These are phyloP conservation scores for Dinomys branickii DNA, from an alignment of 2,113 vertebrate species.

Conservation along the genomic window DNA sequence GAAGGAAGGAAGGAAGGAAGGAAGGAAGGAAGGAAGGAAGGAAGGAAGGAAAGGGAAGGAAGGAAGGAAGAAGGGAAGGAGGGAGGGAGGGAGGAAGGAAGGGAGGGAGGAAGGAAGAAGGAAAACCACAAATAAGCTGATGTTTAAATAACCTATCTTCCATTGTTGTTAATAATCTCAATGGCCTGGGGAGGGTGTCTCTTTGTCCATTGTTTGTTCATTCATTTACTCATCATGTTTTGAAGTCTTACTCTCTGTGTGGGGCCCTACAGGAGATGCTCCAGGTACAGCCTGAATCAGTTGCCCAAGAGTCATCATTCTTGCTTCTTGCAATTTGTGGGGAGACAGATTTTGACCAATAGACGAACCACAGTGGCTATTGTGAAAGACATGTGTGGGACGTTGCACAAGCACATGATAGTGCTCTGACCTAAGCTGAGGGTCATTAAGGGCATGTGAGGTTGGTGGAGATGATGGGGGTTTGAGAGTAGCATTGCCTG, in stretches of 20 bases:
- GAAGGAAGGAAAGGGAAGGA: neutral
- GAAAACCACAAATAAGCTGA: neutral
- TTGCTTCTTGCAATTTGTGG: neutral
- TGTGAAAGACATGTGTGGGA: neutral
- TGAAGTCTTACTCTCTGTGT: neutral
- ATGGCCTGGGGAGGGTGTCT: neutral
- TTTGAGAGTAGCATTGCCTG: neutral
- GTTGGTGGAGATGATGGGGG: neutral
- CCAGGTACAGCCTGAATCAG: neutral
- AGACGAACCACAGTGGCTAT: accelerated
- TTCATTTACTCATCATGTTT: neutral
- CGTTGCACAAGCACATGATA: neutral
- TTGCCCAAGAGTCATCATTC: neutral
- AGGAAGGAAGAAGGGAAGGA: neutral
- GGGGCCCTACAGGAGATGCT: neutral
- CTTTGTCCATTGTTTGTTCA: neutral
- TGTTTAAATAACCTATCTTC: neutral
- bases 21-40: neutral
- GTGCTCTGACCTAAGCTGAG: neutral
- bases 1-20: neutral
- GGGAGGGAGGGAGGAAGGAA: neutral
- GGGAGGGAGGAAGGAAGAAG: too few relatives aligned
- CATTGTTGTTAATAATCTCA: neutral
- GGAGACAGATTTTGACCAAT: neutral
- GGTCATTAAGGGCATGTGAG: neutral